Evolutionary conservation across 37 sponge, comb jelly and placozoan genomes (phyloP), one percentile per base, ranked within the genome.

Genomic region (Corticium candelabrum): DNA sequence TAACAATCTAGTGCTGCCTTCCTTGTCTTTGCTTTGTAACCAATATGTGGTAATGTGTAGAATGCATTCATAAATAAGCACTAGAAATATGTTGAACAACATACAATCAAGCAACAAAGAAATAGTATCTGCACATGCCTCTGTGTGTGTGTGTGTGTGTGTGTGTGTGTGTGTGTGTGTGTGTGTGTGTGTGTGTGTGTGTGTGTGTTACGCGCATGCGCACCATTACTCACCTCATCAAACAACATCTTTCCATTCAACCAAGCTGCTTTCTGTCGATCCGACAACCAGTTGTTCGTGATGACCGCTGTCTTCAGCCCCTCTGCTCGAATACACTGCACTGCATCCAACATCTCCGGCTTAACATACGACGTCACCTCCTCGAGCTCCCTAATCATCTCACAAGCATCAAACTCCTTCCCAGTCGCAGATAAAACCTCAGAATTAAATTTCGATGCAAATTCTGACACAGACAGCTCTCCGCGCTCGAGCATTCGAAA

Each of bases 401-500:
- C 82, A 37, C 34, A 67, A 1, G 32, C 29, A 0, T 75, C 2
- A 0, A 89, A 0, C 2, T 67, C 36, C 0, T 56, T 68, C 15
- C 80, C 80, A 41, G 37, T 67, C 0, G 68, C 34, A 1, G 4
- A 27, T 29, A 29, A 11, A 68, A 82, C 83, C 2, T 89, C 89
- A 4, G 29, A 34, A 11, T 43, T 40, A 38, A 89, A 89, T 0
- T 81, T 76, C 34, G 71, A 79, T 3, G 40, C 2, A 50, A 89
- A 85, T 31, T 74, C 74, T 75, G 72, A 81, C 7, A 79, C 68
- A 1, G 86, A 38, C n/a, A 82, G 7, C 38, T 85, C 84, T 11
- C 89, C 89, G 36, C 86, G 67, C 72, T 89, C 89, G 70, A 89
- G 68, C 31, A 79, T 56, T 27, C 80, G 80, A 74, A 82, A 85